Evolutionary conservation across 2,888 invertebrate species (phyloP).

Genomic region (Achlya flavicornis): DNA sequence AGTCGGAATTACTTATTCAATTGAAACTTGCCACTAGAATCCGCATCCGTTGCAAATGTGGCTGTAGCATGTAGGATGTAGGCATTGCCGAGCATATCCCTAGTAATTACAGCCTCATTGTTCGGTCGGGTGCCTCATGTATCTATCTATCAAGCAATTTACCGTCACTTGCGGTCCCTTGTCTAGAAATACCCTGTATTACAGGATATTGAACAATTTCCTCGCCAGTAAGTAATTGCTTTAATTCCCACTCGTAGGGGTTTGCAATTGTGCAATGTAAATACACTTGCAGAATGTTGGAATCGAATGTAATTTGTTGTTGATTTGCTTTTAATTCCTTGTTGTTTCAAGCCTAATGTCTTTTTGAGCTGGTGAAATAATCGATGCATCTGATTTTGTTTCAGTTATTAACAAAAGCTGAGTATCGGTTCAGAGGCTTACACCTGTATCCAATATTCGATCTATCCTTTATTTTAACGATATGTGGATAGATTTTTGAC

Average conservation of each 20-base stretch:
- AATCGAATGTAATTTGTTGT: background rate
- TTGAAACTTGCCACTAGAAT: constrained; percentile 34
- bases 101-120: constrained; percentile 38
- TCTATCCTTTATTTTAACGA: no score
- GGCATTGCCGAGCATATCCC: constrained; percentile 22
- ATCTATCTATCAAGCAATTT: constrained; percentile 39
- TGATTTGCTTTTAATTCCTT: background rate
- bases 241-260: constrained; percentile 40
- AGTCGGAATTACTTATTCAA: background rate
- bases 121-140: constrained; percentile 19
- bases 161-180: constrained; percentile 27
- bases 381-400: background rate
- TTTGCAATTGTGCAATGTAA: constrained; percentile 10
- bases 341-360: background rate
- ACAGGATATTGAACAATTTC: constrained; percentile 68
- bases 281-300: background rate
- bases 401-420: background rate
- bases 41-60: constrained; percentile 33
- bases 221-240: constrained; percentile 52
- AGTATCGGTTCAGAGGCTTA: no score
- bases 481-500: no score
- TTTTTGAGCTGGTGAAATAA: background rate
- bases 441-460: no score
- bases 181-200: constrained; percentile 14
- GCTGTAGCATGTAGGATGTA: constrained; percentile 25